phyloP scores from a whole-genome alignment of 1,140 invertebrate genomes.

The Campoletis sonorensis region DNA sequence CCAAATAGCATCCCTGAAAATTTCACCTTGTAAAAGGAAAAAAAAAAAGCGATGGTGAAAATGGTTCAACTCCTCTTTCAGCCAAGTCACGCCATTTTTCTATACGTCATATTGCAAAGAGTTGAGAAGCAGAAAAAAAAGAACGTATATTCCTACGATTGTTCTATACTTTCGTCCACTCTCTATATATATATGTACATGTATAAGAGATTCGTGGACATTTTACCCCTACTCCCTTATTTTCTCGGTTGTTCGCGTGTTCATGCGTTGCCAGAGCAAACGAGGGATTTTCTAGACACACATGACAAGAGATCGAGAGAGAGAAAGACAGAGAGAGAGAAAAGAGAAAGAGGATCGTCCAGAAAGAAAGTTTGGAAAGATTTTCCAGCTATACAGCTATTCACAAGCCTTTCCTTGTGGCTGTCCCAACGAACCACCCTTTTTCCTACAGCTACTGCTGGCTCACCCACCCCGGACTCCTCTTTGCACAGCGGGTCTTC shows the following conservation, averaged over 20 bases:
- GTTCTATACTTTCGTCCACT: background rate
- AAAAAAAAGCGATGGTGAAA: slow-evolving; percentile 7
- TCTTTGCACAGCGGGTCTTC: slow-evolving; percentile 9
- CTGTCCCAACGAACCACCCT: background rate
- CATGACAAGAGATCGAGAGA: too few relatives aligned
- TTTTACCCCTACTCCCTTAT: background rate
- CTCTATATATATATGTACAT: background rate
- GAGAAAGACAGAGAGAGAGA: background rate
- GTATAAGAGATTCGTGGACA: background rate
- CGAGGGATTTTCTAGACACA: background rate
- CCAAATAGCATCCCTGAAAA: slow-evolving; percentile 59
- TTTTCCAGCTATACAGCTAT: background rate
- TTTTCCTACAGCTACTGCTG: background rate
- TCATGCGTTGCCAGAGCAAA: background rate
- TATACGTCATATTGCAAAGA: slow-evolving; percentile 61
- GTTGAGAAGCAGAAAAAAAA: slow-evolving; percentile 9
- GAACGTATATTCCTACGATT: background rate
- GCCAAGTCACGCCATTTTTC: slow-evolving; percentile 57
- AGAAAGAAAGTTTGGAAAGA: slow-evolving; percentile 6
- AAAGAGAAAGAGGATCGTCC: background rate
- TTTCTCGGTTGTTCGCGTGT: background rate
- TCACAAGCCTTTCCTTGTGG: background rate
- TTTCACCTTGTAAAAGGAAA: background rate
- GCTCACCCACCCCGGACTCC: background rate
- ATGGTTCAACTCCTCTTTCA: slow-evolving; percentile 29